Percentiles rank a stretch among this genome's conserved stretches.
These are phyloP conservation scores for Arenaria interpres DNA, from an alignment of 2,113 vertebrate species.

Conservation along the genomic window DNA sequence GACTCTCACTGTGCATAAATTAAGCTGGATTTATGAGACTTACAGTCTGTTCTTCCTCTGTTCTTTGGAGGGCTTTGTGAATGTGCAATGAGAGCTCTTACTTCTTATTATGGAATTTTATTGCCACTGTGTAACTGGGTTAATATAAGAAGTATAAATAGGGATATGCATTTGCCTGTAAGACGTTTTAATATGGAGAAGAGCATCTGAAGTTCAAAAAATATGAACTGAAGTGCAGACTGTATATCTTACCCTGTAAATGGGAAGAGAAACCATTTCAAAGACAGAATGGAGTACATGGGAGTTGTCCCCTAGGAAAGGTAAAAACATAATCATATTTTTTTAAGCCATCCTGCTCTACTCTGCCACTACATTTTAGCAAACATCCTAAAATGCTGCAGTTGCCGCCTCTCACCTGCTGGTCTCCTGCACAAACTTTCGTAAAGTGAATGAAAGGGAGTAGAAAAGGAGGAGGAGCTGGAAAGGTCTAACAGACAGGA, in stretches of 20 bases:
- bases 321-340: not conserved
- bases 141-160: conserved; percentile 55
- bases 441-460: not conserved
- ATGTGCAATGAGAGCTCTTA: conserved; percentile 28
- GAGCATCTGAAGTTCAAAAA: conserved; percentile 22
- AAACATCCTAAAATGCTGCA: not conserved
- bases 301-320: not conserved
- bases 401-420: not conserved
- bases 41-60: not conserved
- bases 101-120: conserved; percentile 47
- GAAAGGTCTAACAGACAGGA: not conserved
- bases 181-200: conserved; percentile 13
- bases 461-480: not conserved
- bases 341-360: not conserved
- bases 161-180: not conserved
- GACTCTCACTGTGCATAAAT: conserved; percentile 51
- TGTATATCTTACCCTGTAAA: not conserved
- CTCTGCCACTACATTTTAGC: not conserved
- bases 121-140: not conserved
- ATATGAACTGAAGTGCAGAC: not conserved
- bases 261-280: not conserved
- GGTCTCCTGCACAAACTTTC: not conserved
- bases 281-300: not conserved
- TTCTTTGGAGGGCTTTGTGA: conserved; percentile 41
- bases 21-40: conserved; percentile 56